Evolutionary conservation across 2,797 vertebrate genomes (phyloP).

Genomic region (Hypotaenidia philippensis): DNA sequence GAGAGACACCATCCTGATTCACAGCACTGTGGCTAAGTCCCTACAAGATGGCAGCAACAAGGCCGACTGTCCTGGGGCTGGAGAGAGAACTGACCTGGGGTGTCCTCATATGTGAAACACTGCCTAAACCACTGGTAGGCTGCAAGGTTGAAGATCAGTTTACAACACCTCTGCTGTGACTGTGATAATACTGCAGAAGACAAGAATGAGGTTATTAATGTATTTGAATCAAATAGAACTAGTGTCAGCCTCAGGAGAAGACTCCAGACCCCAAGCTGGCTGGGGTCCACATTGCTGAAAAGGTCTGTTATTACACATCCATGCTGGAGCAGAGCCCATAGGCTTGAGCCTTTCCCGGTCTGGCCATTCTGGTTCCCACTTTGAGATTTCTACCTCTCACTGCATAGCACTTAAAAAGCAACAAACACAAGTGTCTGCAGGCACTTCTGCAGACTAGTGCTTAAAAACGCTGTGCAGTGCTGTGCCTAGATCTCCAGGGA

Average conservation of each 20-base stretch:
- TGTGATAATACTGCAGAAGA: background rate
- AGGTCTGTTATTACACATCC: background rate
- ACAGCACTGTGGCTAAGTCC: background rate
- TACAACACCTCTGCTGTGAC: background rate
- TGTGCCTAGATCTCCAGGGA: background rate
- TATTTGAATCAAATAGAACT: background rate
- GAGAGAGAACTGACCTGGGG: background rate
- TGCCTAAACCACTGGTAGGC: background rate
- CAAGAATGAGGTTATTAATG: background rate
- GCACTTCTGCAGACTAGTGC: background rate
- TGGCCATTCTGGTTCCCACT: background rate
- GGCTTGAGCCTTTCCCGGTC: background rate
- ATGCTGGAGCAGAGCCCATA: rapidly evolving
- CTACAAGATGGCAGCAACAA: background rate
- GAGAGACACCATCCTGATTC: background rate
- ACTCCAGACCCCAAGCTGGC: background rate
- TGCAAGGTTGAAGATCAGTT: background rate
- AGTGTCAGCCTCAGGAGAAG: background rate
- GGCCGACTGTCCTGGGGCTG: background rate
- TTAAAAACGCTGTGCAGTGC: background rate
- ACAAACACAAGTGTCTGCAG: background rate
- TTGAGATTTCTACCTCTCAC: background rate
- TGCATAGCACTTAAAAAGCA: background rate
- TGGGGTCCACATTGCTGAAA: rapidly evolving
- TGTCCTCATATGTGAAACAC: background rate